A percentile compares a stretch with the other conserved stretches of the same genome.
Conservation (phyloP, 1,140 invertebrate genomes). For the Procambarus clarkii region DNA sequence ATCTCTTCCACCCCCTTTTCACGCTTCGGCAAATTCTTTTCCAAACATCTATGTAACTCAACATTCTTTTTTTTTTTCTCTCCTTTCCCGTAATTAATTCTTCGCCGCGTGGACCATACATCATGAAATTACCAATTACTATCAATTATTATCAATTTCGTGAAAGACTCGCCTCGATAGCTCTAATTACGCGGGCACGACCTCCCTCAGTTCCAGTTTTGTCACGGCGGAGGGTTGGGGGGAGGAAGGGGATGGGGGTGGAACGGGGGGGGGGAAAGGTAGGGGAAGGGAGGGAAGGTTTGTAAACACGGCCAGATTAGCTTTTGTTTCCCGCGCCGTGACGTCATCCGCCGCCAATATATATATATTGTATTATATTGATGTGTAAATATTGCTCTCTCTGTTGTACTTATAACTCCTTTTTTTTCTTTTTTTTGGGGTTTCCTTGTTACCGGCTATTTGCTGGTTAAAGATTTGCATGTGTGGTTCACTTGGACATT, state of each 20-base stretch:
- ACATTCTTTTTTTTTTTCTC: not conserved
- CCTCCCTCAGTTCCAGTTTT: not conserved
- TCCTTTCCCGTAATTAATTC: not conserved
- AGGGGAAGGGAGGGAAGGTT: no score
- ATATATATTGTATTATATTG: no score
- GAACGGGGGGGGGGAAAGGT: no score
- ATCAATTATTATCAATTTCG: slow-evolving; percentile 19
- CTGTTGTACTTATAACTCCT: no score
- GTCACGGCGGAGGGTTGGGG: slow-evolving; percentile 3
- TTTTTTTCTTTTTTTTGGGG: no score
- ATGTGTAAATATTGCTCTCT: no score
- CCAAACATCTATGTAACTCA: not conserved
- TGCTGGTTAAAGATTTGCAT: no score
- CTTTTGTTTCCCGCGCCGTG: not conserved
- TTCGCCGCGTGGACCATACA: not conserved
- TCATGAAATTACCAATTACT: slow-evolving; percentile 1
- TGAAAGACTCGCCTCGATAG: not conserved
- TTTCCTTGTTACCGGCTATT: no score
- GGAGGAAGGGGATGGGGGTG: no score
- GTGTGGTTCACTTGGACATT: no score
- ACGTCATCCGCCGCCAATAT: not conserved
- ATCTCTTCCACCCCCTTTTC: not conserved
- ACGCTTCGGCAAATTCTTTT: not conserved
- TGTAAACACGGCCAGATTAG: not conserved
- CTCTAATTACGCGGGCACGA: slow-evolving; percentile 1